Evolutionary conservation across 1,140 invertebrate genomes (phyloP), one percentile per base, ranked within the genome.

Genomic region (Drosophila repleta): DNA sequence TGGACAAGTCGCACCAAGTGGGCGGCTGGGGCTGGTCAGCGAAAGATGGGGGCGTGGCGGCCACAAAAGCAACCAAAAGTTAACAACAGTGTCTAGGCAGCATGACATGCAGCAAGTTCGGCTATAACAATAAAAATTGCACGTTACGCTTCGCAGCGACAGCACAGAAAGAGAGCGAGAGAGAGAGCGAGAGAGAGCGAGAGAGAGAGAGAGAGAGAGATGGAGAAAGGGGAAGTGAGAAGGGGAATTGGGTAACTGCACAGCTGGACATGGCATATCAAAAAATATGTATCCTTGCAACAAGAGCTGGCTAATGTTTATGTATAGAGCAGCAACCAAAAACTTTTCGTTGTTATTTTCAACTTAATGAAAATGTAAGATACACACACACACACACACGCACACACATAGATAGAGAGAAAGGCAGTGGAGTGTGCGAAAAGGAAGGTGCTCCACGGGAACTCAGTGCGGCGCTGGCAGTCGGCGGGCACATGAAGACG

Each of bases 261-360:
- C 78, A 79, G 79, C 80, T 83, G 76, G 79, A 84, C 79, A 76
- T 49, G 79, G 76, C 79, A 83, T 84, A 82, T 82, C 71, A 78
- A 82, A 83, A 82, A 74, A 82, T 83, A 82, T 83, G 75, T 67
- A 67, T 62, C 71, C 51, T 70, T 52, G 65, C 56, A 60, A 41
- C 24, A 57, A 57, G 13, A 43, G 41, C 15, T 39, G 37, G 21
- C 79, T 76, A 83, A 84, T 83, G 79, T 83, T 83, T 83, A 79
- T 84, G 80, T 84, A 83, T 79, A 66, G 78, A 56, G 35, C 49
- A 15, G 49, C 2, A 32, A 65, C 39, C 53, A 62, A 66, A 83
- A 83, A 83, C 80, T 83, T 83, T 75, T 71, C 63, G 66, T 72
- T 83, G 79, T 84, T 83, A 83, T 83, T 83, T 45, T 79, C 58